Conservation (phyloP, 1,140 invertebrate genomes). For the Dryas iulia region DNA sequence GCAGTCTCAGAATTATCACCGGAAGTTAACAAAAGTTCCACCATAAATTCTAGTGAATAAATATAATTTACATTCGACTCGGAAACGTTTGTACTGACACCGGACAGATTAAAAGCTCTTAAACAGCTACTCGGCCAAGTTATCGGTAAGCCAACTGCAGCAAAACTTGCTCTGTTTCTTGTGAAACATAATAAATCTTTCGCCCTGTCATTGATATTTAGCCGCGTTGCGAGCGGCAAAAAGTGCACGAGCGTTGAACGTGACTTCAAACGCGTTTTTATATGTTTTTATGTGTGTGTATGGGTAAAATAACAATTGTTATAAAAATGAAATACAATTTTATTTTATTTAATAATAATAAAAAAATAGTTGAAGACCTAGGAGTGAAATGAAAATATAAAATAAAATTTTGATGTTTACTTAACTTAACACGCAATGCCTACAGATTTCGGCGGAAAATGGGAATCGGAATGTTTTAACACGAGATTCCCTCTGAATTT, state of each 20-base stretch:
- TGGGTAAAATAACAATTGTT: neutral
- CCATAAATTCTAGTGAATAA: slow-evolving; percentile 45
- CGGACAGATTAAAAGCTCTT: slow-evolving; percentile 64
- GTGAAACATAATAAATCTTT: slow-evolving; percentile 70
- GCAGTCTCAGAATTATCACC: slow-evolving; percentile 26
- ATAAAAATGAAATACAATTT: too few species aligned
- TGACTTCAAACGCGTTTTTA: slow-evolving; percentile 7
- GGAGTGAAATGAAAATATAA: too few species aligned
- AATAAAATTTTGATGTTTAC: too few species aligned
- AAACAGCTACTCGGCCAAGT: slow-evolving; percentile 57
- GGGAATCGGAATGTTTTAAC: too few species aligned
- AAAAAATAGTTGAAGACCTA: too few species aligned
- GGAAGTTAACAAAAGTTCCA: slow-evolving; percentile 34
- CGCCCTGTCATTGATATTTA: slow-evolving; percentile 71
- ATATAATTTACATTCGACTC: slow-evolving; percentile 48
- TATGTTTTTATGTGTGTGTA: too few species aligned
- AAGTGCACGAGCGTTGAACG: slow-evolving; percentile 18
- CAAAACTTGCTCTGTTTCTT: slow-evolving; percentile 64
- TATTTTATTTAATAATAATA: too few species aligned
- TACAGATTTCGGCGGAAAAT: too few species aligned
- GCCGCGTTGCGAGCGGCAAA: slow-evolving; percentile 46
- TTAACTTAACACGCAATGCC: too few species aligned
- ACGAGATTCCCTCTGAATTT: too few species aligned
- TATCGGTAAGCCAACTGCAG: slow-evolving; percentile 65
- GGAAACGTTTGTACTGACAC: slow-evolving; percentile 53